A percentile compares a stretch with the other conserved stretches of the same genome.
These are phyloP conservation scores for Drosophila rubida DNA, from an alignment of 2,888 invertebrate species.

Conservation along the genomic window DNA sequence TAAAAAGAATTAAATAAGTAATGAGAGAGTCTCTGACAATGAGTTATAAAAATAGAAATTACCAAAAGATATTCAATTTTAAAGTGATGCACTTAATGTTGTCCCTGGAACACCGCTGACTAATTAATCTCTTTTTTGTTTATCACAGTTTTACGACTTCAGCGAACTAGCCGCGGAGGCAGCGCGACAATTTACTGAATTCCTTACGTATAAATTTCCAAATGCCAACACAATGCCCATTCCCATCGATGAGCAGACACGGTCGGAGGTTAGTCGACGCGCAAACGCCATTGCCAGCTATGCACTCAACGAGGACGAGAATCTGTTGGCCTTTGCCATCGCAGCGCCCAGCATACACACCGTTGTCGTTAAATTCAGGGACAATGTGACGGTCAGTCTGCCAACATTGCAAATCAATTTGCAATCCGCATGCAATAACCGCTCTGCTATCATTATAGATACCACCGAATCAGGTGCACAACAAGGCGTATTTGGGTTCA, in stretches of 20 bases:
- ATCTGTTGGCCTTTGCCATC: conserved; percentile 84
- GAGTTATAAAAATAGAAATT: no score
- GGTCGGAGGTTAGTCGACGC: conserved; percentile 82
- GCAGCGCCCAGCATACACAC: conserved; percentile 85
- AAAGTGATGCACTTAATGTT: neutral
- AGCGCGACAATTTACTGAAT: conserved; percentile 84
- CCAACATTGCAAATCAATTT: neutral
- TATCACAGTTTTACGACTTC: conserved; percentile 83
- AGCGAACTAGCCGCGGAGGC: conserved; percentile 84
- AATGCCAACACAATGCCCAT: conserved; percentile 62
- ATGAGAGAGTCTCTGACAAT: no score
- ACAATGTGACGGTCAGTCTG: conserved; percentile 83
- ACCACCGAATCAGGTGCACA: conserved; percentile 83
- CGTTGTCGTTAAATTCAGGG: conserved; percentile 85
- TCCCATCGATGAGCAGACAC: conserved; percentile 75
- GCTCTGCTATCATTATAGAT: conserved; percentile 64
- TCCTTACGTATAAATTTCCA: conserved; percentile 81
- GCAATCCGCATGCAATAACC: neutral
- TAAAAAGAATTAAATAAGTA: no score
- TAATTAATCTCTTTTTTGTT: conserved; percentile 3
- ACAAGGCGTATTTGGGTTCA: conserved; percentile 83
- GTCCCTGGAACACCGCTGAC: neutral
- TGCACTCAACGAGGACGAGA: conserved; percentile 84
- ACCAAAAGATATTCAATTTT: no score
- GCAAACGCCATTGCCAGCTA: conserved; percentile 84